Evolutionary conservation across 2,113 vertebrate genomes (phyloP).

Genomic region (Lates calcarifer): DNA sequence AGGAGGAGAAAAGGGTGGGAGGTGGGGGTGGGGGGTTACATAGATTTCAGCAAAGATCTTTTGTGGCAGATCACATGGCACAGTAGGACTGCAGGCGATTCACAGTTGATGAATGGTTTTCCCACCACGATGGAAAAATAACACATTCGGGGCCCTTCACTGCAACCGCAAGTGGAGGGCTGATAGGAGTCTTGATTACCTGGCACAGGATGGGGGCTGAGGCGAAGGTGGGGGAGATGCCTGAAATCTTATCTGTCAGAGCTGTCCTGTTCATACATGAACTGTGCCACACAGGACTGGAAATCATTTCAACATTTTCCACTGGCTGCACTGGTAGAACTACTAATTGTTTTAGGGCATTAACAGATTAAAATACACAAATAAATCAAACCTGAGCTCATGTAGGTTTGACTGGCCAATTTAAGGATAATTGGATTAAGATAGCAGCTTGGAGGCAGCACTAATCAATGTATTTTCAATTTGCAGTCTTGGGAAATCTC

Average conservation of each 20-base stretch:
- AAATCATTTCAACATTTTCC: neutral
- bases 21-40: neutral
- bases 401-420: neutral
- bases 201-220: conserved; percentile 30
- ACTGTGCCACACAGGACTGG: neutral
- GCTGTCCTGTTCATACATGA: conserved; percentile 32
- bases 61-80: conserved; percentile 10
- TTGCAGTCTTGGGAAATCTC: neutral
- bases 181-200: conserved; percentile 61
- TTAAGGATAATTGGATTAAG: neutral
- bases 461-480: neutral
- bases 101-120: neutral
- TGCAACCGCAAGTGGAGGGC: neutral
- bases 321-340: neutral
- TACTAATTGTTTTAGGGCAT: too few relatives aligned
- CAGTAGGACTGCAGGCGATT: neutral
- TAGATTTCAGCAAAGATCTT: conserved; percentile 22
- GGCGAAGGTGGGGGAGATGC: neutral
- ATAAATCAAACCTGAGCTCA: neutral
- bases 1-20: too few relatives aligned
- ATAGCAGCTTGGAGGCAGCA: neutral
- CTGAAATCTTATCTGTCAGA: conserved; percentile 42
- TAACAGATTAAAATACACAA: neutral
- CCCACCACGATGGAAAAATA: neutral
- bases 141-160: neutral